Conservation (phyloP, 2,113 vertebrate genomes). For the Barbus barbus region DNA sequence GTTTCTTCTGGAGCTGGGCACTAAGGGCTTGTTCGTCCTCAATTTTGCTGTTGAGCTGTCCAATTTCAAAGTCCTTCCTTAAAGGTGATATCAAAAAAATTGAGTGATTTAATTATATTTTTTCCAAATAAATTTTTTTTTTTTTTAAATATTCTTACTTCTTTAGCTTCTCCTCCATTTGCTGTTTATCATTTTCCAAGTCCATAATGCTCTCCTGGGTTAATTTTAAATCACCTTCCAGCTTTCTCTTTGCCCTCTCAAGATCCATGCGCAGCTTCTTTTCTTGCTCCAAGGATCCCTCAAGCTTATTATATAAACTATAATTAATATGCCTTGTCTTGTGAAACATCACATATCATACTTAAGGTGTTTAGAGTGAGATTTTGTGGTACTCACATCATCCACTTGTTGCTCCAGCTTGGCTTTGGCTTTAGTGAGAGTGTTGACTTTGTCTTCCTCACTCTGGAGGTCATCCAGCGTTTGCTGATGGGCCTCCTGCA, state of each 20-base stretch:
- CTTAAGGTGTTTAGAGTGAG: not conserved
- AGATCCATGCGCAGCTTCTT: conserved; percentile 80
- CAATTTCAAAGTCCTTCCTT: conserved; percentile 87
- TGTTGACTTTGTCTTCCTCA: conserved; percentile 84
- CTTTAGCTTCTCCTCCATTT: conserved; percentile 77
- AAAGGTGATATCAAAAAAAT: conserved; percentile 1
- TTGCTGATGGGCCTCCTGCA: conserved; percentile 84
- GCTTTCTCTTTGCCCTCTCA: conserved; percentile 76
- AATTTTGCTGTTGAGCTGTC: conserved; percentile 79
- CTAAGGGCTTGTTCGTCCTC: conserved; percentile 83
- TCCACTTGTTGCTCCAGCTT: conserved; percentile 85
- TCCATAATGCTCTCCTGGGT: conserved; percentile 78
- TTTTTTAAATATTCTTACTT: conserved; percentile 61
- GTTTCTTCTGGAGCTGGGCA: conserved; percentile 86
- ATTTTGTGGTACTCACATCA: conserved; percentile 68
- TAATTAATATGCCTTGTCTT: not conserved
- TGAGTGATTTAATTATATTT: not conserved
- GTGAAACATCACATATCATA: not conserved
- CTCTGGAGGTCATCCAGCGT: conserved; percentile 80
- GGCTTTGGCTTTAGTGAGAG: conserved; percentile 77
- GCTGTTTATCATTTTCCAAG: conserved; percentile 78
- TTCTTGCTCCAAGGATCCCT: conserved; percentile 79
- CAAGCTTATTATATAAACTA: conserved; percentile 58
- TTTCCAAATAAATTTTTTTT: too few species aligned
- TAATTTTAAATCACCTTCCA: conserved; percentile 79